Evolutionary conservation across 1,140 invertebrate species (phyloP), one percentile per base, ranked within the genome.

Genomic region (Cyclina sinensis): DNA sequence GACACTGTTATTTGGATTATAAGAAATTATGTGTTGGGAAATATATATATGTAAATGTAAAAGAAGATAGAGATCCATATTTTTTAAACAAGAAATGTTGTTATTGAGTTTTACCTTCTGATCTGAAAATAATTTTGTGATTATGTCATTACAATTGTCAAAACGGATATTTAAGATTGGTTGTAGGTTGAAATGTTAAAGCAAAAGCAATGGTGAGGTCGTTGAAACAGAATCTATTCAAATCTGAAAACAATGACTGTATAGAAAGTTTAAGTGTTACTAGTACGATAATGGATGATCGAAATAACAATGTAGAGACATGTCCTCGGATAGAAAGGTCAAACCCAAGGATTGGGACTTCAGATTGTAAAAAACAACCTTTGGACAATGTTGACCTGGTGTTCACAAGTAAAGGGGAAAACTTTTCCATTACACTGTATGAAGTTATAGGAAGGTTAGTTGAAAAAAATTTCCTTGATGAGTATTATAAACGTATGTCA

Each of bases 361-460:
- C 74, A 1, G 46, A 51, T 32, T 18, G 46, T 21, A 78, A 54
- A 16, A 30, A 48, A 51, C 74, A 82, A 68, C 80, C 62, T 4
- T 24, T 82, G 12, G 80, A 82, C 16, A 82, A 82, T 82, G 80
- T 82, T 2, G 37, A 82, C 48, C 59, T 82, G 30, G 80, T 82
- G 24, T 82, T 82, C 39, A 65, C 80, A 46, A 82, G 80, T 68
- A 32, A 32, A 4, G 80, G 80, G 9, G 80, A 59, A 51, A 46
- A 46, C 37, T 82, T 68, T 82, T 62, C 80, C 21, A 82, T 82
- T 1, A 82, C 80, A 5, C 59, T 82, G 30, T 59, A 82, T 68
- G 59, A 82, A 46, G 59, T 82, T 82, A 82, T 82, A 43, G 80
- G 80, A 65, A 82, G 80, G 80, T 82, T 2, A 21, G 80, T 82